Evolutionary conservation across 2,888 invertebrate species (phyloP).

Genomic region (Caenorhabditis uteleia): DNA sequence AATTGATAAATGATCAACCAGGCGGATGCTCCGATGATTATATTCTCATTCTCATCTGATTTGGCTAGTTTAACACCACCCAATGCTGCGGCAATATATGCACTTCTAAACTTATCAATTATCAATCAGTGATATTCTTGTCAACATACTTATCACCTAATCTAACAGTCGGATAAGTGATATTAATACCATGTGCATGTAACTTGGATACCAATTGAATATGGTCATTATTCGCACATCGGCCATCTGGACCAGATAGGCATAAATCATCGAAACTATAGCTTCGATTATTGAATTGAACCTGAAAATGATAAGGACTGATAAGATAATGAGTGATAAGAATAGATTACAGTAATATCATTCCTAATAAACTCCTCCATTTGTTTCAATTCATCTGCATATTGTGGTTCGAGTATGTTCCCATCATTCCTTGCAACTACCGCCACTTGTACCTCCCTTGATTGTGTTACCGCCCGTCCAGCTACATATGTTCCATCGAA

Average conservation of each 20-base stretch:
- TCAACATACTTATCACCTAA: constrained; percentile 44
- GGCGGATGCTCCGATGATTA: constrained; percentile 54
- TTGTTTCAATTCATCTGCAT: constrained; percentile 44
- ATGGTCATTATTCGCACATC: constrained; percentile 55
- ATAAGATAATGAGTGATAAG: too few species aligned
- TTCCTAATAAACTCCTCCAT: constrained; percentile 57
- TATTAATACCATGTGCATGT: constrained; percentile 53
- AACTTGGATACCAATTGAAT: constrained; percentile 49
- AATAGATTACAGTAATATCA: constrained; percentile 48
- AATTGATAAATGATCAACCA: constrained; percentile 64
- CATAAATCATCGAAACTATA: constrained; percentile 57
- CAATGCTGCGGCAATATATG: constrained; percentile 55
- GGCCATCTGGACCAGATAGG: constrained; percentile 42
- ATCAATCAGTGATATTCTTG: background rate
- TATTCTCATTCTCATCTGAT: constrained; percentile 40
- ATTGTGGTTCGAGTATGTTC: constrained; percentile 79
- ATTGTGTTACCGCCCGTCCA: constrained; percentile 57
- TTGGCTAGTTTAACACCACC: constrained; percentile 52
- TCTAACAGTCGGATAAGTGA: constrained; percentile 59
- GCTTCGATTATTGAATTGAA: constrained; percentile 30
- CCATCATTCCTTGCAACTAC: constrained; percentile 82
- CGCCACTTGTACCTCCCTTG: constrained; percentile 74
- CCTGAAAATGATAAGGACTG: too few species aligned
- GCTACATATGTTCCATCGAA: constrained; percentile 57
- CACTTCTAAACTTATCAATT: constrained; percentile 35